Evolutionary conservation across 2,888 invertebrate species (phyloP).

Genomic region (Halictus quadricinctus): DNA sequence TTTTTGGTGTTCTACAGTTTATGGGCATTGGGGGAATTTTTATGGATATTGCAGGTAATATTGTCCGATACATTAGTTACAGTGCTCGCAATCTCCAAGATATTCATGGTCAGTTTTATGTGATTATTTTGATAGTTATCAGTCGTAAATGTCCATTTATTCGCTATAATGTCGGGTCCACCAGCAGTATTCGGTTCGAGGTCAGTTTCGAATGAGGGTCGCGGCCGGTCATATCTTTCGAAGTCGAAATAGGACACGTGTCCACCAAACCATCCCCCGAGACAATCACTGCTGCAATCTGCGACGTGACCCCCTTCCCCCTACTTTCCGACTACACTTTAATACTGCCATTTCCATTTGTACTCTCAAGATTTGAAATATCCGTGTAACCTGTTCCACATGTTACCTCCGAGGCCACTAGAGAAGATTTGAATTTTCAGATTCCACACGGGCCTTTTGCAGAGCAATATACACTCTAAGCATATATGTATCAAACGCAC

Average conservation of each 20-base stretch:
- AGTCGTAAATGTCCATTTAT: not conserved
- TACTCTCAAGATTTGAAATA: constrained; percentile 49
- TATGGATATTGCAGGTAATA: constrained; percentile 1
- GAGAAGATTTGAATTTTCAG: constrained; percentile 27
- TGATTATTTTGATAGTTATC: not conserved
- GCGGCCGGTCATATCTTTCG: constrained; percentile 20
- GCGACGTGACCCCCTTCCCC: constrained; percentile 47
- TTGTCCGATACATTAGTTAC: not conserved
- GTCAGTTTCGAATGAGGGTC: not conserved
- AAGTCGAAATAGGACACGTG: constrained; percentile 50
- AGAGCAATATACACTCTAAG: not conserved
- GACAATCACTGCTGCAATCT: constrained; percentile 47
- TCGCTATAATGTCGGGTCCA: not conserved
- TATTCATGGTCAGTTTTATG: not conserved
- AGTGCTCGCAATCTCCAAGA: not conserved
- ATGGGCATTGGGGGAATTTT: not conserved
- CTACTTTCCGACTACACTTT: constrained; percentile 38
- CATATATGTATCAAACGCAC: not conserved
- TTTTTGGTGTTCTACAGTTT: not conserved
- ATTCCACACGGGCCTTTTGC: constrained; percentile 1
- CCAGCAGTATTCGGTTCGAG: constrained; percentile 4
- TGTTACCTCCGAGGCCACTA: constrained; percentile 25
- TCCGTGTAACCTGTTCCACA: constrained; percentile 30
- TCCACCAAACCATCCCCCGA: constrained; percentile 50
- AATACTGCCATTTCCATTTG: constrained; percentile 45